Conservation (phyloP, 2,888 invertebrate species). For the Thera obeliscata region DNA sequence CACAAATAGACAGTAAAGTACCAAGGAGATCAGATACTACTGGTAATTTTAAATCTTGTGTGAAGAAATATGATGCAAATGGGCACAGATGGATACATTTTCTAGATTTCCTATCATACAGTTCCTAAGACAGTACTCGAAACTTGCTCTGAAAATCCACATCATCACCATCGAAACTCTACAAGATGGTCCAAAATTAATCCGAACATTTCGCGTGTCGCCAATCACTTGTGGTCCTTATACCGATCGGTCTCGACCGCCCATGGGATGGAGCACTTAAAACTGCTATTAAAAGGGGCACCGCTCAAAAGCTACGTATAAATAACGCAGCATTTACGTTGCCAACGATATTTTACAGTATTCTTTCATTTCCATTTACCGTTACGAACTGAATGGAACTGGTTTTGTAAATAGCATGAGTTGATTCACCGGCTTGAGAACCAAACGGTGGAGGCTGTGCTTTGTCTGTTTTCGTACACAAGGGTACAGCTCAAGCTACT, state of each 20-base stretch:
- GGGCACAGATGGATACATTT: too few species aligned
- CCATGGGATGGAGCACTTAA: slow-evolving; percentile 71
- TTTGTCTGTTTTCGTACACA: not conserved
- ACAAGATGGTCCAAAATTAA: slow-evolving; percentile 24
- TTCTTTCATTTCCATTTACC: slow-evolving; percentile 62
- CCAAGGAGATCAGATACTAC: too few species aligned
- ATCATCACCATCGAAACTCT: slow-evolving; percentile 9
- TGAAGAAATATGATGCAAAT: too few species aligned
- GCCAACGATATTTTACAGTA: slow-evolving; percentile 73
- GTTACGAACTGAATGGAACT: slow-evolving; percentile 41
- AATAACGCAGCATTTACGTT: slow-evolving; percentile 77
- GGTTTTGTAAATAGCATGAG: slow-evolving; percentile 34
- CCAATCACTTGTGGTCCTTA: slow-evolving; percentile 42
- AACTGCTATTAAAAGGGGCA: slow-evolving; percentile 78
- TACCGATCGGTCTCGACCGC: slow-evolving; percentile 56
- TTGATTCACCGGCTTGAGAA: not conserved
- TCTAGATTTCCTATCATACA: too few species aligned
- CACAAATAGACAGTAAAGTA: too few species aligned
- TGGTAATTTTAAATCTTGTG: too few species aligned
- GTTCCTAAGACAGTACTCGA: not conserved
- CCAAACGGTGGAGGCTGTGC: slow-evolving; percentile 13
- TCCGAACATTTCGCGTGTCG: slow-evolving; percentile 33
- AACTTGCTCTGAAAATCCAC: slow-evolving; percentile 2
- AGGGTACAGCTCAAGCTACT: too few species aligned
- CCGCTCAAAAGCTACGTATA: slow-evolving; percentile 77